phyloP scores from a whole-genome alignment of 2,797 vertebrate species.

The Triplophysa bombifrons region DNA sequence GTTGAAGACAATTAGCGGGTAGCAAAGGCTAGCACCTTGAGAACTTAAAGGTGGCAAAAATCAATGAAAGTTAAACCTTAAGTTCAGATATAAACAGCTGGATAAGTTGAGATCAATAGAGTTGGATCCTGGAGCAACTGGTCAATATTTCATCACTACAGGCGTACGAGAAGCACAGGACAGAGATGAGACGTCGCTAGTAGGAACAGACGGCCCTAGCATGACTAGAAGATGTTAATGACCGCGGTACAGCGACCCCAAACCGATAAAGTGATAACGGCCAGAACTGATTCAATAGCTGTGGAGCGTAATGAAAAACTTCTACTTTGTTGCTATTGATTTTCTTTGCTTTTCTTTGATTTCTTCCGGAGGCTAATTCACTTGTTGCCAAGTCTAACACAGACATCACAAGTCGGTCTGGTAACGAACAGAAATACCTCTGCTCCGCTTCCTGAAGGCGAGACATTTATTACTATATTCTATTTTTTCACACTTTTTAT shows the following conservation, averaged over 20 bases:
- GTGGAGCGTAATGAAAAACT: constrained; percentile 61
- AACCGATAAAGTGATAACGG: constrained; percentile 72
- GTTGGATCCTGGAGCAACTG: constrained; percentile 74
- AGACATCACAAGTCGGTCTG: constrained; percentile 48
- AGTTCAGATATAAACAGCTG: constrained; percentile 85
- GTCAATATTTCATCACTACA: constrained; percentile 80
- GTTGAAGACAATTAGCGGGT: constrained; percentile 76
- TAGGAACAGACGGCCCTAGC: constrained; percentile 25
- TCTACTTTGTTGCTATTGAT: constrained; percentile 73
- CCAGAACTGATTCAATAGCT: constrained; percentile 68
- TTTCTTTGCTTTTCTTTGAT: constrained; percentile 63
- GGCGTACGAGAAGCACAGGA: constrained; percentile 53
- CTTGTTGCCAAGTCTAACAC: constrained; percentile 60
- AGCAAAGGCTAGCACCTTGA: constrained; percentile 75
- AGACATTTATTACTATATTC: constrained; percentile 44
- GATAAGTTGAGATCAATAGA: constrained; percentile 83
- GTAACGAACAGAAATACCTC: constrained; percentile 50
- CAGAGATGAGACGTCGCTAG: constrained; percentile 40
- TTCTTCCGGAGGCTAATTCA: constrained; percentile 62
- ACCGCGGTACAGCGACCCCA: constrained; percentile 61
- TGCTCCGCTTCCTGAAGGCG: constrained; percentile 3
- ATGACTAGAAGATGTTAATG: constrained; percentile 72
- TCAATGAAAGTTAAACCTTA: constrained; percentile 81
- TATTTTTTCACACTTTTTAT: background rate
- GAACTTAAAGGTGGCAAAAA: constrained; percentile 72